Evolutionary conservation across 2,888 invertebrate genomes (phyloP).

Genomic region (Chloroclysta siterata): DNA sequence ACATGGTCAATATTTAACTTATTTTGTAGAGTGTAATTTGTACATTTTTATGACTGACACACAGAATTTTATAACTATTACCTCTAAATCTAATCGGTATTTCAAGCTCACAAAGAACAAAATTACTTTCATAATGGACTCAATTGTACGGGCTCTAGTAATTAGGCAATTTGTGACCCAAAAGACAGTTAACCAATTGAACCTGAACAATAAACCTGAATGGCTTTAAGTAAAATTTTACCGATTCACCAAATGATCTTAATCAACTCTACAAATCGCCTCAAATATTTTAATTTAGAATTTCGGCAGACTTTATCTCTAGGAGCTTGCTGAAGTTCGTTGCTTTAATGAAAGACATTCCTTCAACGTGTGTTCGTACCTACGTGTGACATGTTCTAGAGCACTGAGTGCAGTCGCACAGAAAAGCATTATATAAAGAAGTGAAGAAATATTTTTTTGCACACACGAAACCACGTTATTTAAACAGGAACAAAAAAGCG

Average conservation of each 20-base stretch:
- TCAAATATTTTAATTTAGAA: slow-evolving; percentile 75
- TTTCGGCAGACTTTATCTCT: slow-evolving; percentile 62
- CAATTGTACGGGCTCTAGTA: background rate
- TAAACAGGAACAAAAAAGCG: background rate
- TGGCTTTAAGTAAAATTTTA: slow-evolving; percentile 3
- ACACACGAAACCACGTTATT: background rate
- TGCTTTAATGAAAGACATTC: slow-evolving; percentile 34
- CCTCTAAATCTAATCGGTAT: background rate
- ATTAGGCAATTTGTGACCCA: slow-evolving; percentile 2
- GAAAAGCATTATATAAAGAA: background rate
- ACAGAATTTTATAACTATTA: too few species aligned
- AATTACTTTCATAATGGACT: background rate
- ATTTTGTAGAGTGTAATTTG: too few species aligned
- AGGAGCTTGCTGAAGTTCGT: slow-evolving; percentile 56
- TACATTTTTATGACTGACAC: too few species aligned
- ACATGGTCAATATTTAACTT: too few species aligned
- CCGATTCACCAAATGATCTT: slow-evolving; percentile 48
- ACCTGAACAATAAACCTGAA: slow-evolving; percentile 11
- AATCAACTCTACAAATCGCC: slow-evolving; percentile 70
- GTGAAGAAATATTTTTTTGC: background rate
- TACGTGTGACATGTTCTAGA: slow-evolving; percentile 28
- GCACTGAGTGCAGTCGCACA: slow-evolving; percentile 10
- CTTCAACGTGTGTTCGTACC: slow-evolving; percentile 22
- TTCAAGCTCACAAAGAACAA: background rate
- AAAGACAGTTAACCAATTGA: slow-evolving; percentile 1